Evolutionary conservation across 1,140 invertebrate species (phyloP), one percentile per base, ranked within the genome.

Genomic region (Phymorhynchus buccinoides): DNA sequence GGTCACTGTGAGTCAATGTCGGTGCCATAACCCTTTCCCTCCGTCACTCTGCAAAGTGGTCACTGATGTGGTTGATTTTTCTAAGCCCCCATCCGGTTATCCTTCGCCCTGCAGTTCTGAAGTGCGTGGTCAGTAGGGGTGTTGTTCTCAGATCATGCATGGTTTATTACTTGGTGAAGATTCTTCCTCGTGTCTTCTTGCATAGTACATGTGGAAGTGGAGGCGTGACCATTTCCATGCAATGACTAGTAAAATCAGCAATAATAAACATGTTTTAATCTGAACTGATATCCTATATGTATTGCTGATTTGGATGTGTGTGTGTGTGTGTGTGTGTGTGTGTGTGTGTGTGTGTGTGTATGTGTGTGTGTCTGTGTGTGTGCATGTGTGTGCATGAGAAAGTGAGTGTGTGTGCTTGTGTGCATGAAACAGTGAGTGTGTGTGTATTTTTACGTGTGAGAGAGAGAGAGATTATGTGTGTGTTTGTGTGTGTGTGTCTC

Each of bases 271-370:
- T 9, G 44, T 48, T 48, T 48, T 18, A 6, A 48, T 6, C 18
- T 18, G 18, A 48, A 18, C 18, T 6, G 7, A 6, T 48, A 18
- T 48, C 44, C 18, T 79, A 35, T 3, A 48, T 42, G 27, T 79
- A 16, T 37, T 35, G 41, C 16, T 81, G 37, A 9, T 30, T 52
- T 30, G 48, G 22, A 52, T 52, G 48, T 68, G 14, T 68, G 62
- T 68, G 62, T 68, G 62, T 68, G 62, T 68, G 62, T 68, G 62
- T 68, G 62, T 68, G 62, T 68, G 62, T 68, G 62, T 68, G 62
- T 75, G 73, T 41, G 39, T 75, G 73, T 75, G 35, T 75, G 32
- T 75, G 39, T 75, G 73, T 37, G 35, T 39, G 35, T 75, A 35
- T 75, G 73, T 75, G 73, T 37, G 1, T 75, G 22, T 79, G 77